phyloP scores from a whole-genome alignment of 1,140 invertebrate genomes.

The Globodera rostochiensis region DNA sequence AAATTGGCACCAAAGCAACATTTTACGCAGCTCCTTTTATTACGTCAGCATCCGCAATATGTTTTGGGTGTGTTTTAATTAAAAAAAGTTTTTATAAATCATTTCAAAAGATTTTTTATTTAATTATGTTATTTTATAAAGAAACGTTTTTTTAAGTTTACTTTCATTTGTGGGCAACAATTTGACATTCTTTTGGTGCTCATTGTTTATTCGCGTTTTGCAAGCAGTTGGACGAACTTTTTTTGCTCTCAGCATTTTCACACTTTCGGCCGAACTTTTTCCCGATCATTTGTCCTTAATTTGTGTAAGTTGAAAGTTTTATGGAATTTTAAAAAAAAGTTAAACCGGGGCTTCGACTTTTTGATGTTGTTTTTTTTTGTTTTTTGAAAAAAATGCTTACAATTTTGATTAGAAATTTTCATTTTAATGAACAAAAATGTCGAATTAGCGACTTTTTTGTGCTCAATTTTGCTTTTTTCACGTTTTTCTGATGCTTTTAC shows the following conservation, averaged over 20 bases:
- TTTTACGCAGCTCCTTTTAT: conserved; percentile 25
- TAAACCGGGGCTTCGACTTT: no score
- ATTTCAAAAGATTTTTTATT: background rate
- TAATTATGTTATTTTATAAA: background rate
- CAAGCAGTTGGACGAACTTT: conserved; percentile 21
- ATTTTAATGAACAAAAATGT: no score
- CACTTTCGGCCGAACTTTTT: conserved; percentile 19
- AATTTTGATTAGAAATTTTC: no score
- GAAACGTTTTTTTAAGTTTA: conserved; percentile 6
- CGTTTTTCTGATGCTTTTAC: no score
- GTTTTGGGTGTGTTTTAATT: conserved; percentile 12
- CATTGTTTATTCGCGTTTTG: conserved; percentile 6
- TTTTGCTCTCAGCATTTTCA: conserved; percentile 23
- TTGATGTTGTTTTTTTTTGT: background rate
- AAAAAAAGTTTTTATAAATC: background rate
- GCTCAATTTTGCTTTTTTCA: no score
- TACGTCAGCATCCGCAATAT: conserved; percentile 2
- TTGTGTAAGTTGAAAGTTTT: background rate
- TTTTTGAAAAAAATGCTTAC: background rate
- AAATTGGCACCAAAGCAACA: conserved; percentile 1
- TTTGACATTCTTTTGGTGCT: conserved; percentile 15
- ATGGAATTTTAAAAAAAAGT: no score
- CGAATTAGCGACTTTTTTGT: no score
- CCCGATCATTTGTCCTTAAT: conserved; percentile 13
- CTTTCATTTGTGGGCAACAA: conserved; percentile 7